phyloP scores from a whole-genome alignment of 2,113 vertebrate genomes.

The Lanius ludovicianus region DNA sequence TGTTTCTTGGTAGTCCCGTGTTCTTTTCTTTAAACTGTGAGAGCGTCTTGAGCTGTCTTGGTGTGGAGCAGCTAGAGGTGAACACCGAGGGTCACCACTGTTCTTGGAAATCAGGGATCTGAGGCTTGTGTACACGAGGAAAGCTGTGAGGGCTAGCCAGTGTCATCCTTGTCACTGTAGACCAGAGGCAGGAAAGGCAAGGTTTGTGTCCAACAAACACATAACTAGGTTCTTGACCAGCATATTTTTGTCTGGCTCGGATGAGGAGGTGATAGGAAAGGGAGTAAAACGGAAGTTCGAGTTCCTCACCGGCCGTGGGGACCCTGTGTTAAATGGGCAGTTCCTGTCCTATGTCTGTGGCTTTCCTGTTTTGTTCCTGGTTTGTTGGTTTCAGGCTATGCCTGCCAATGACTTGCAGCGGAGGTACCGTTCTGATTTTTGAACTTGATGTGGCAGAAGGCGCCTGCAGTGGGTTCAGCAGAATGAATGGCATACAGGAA shows the following conservation, averaged over 20 bases:
- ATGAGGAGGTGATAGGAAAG: neutral
- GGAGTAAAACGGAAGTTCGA: neutral
- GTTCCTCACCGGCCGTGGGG: neutral
- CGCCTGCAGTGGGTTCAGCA: neutral
- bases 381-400: neutral
- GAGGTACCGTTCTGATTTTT: neutral
- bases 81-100: fast-evolving
- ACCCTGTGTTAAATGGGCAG: neutral
- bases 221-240: neutral
- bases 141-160: neutral
- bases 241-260: neutral
- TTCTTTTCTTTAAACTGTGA: neutral
- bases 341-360: fast-evolving
- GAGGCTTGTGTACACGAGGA: fast-evolving
- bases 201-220: neutral
- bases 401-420: neutral
- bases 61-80: fast-evolving
- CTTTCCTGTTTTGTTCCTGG: neutral
- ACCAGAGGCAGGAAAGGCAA: neutral
- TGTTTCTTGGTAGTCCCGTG: fast-evolving
- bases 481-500: fast-evolving
- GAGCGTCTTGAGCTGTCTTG: neutral
- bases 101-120: fast-evolving
- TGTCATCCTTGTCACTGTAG: neutral
- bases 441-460: neutral